phyloP scores from a whole-genome alignment of 2,797 vertebrate species.

The Falco peregrinus region DNA sequence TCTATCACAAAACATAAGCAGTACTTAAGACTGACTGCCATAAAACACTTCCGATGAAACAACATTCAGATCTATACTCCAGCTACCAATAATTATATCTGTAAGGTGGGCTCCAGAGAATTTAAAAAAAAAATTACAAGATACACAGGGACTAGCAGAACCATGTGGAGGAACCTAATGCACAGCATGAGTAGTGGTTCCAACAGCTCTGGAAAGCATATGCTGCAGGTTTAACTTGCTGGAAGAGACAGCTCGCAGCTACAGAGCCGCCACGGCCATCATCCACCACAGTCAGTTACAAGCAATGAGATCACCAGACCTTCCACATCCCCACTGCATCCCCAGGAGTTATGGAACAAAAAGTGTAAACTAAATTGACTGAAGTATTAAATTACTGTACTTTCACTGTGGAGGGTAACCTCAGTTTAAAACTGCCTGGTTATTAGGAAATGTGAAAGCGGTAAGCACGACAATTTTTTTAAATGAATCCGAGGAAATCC shows the following conservation, averaged over 20 bases:
- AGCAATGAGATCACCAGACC: neutral
- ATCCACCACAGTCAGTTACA: rapidly evolving
- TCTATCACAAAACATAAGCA: neutral
- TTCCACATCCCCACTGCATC: neutral
- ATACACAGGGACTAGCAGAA: no score
- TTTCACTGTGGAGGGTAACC: neutral
- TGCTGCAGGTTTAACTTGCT: neutral
- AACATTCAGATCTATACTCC: neutral
- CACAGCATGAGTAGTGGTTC: neutral
- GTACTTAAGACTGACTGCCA: neutral
- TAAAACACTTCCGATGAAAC: neutral
- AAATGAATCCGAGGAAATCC: neutral
- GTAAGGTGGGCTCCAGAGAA: neutral
- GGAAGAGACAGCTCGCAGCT: neutral
- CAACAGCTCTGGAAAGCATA: neutral
- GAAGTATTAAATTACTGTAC: neutral
- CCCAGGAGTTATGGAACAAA: neutral
- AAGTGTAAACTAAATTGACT: neutral
- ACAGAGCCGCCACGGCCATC: neutral
- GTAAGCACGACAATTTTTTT: neutral
- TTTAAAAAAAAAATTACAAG: neutral
- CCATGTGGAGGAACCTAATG: no score
- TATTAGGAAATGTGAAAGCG: neutral
- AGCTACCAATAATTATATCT: neutral
- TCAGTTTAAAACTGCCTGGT: neutral